Percentiles rank a stretch among this genome's conserved stretches.
phyloP scores from a whole-genome alignment of 2,113 vertebrate species.

The Tyrannus savana region DNA sequence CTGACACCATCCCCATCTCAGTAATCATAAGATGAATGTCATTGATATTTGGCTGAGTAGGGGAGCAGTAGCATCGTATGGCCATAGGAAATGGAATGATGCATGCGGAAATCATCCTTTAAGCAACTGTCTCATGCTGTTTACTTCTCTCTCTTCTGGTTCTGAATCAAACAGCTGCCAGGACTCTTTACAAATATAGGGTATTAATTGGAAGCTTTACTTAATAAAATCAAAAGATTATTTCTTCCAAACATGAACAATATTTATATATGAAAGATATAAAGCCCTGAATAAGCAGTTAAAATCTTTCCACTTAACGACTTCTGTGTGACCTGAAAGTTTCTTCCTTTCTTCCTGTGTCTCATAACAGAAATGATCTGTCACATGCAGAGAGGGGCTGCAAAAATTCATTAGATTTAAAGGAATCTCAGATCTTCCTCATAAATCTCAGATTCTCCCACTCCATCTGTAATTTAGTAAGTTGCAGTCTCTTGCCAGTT shows the following conservation, averaged over 20 bases:
- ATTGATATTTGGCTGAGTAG: neutral
- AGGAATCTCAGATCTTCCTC: neutral
- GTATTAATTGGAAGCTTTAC: neutral
- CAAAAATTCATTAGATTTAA: neutral
- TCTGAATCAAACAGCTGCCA: neutral
- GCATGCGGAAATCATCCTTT: neutral
- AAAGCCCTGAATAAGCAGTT: neutral
- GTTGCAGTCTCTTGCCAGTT: neutral
- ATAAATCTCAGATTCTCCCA: neutral
- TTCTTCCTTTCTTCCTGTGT: neutral
- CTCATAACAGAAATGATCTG: neutral
- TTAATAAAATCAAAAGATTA: neutral
- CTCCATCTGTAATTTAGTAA: neutral
- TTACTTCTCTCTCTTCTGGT: neutral
- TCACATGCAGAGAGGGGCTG: neutral
- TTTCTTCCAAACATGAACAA: neutral
- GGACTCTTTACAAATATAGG: neutral
- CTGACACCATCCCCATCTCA: neutral
- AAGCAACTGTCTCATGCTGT: neutral
- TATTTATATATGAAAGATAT: neutral
- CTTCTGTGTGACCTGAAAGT: neutral
- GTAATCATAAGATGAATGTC: neutral
- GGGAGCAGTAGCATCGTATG: neutral
- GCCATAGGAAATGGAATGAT: neutral
- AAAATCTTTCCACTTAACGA: neutral